phyloP scores from a whole-genome alignment of 2,888 invertebrate genomes.

The Agriopis leucophaearia region DNA sequence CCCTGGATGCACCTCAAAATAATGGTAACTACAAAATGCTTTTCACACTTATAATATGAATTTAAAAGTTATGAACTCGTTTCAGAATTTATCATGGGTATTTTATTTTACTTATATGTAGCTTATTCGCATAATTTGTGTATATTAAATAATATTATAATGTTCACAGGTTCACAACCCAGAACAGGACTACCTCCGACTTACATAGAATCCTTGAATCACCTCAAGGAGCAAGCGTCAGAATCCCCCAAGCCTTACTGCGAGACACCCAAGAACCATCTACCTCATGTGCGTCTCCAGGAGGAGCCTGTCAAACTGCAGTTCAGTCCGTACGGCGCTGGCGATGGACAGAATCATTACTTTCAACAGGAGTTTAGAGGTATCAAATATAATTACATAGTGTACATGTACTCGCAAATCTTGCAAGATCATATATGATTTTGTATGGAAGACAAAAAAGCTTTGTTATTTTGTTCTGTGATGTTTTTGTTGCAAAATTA shows the following conservation, averaged over 20 bases:
- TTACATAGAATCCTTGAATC: slow-evolving; percentile 77
- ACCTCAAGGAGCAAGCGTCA: slow-evolving; percentile 70
- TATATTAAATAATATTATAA: background rate
- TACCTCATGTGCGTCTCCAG: slow-evolving; percentile 60
- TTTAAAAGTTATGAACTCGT: no score
- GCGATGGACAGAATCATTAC: slow-evolving; percentile 79
- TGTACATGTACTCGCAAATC: background rate
- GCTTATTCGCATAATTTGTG: no score
- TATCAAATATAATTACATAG: slow-evolving; percentile 36
- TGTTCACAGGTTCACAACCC: slow-evolving; percentile 58
- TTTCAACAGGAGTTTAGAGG: slow-evolving; percentile 76
- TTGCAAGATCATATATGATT: no score
- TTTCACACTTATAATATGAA: no score
- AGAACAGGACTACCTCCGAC: slow-evolving; percentile 73
- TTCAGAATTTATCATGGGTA: no score
- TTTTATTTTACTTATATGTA: no score
- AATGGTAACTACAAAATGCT: slow-evolving; percentile 63
- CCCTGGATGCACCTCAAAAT: slow-evolving; percentile 68
- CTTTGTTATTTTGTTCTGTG: no score
- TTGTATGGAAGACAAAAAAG: no score
- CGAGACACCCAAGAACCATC: slow-evolving; percentile 75
- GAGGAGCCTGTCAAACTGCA: slow-evolving; percentile 69
- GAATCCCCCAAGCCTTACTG: slow-evolving; percentile 73
- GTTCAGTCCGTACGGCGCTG: slow-evolving; percentile 75
- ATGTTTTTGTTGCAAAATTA: no score